Evolutionary conservation across 2,797 vertebrate species (phyloP), one percentile per base, ranked within the genome.

Genomic region (Gambusia yucatana): DNA sequence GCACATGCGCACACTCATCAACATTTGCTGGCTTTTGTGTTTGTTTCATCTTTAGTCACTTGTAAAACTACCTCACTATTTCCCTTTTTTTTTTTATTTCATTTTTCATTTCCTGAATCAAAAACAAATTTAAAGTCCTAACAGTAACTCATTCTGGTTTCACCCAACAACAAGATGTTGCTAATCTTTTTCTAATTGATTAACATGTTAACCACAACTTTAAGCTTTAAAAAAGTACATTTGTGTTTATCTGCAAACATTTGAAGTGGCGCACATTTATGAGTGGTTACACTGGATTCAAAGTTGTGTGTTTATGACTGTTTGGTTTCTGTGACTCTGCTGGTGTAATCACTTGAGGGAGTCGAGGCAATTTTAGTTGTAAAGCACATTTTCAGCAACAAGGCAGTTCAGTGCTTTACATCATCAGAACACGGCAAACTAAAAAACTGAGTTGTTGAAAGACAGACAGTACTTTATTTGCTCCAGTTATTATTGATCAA

Each of bases 41-140:
- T 73, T 77, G 17, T 55, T 87, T 77, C 81, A 70, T 55, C 71
- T 33, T 55, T 41, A 78, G 88, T 39, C 50, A 44, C 88, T 75
- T 67, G 16, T 48, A 75, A 46, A 44, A 76, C 78, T 70, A 75
- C 59, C 55, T 43, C n/a, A 69, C 67, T 65, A 9, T 59, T 30
- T 84, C 57, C 71, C 72, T 43, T 78, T 84, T 73, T 61, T 59
- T 57, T 5, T 22, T 3, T 3, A 13, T 82, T 73, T 74, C 25
- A 20, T n/a, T n/a, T 46, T 70, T 70, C 16, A 67, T 69, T n/a
- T 44, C 28, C 41, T 44, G 8, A 44, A 13, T 70, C 67, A n/a
- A 61, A 59, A 30, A 13, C 13, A 44, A 73, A 70, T 14, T 48
- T 52, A 2, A 76, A 47, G 36, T 73, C 39, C 22, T 44, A 70